Evolutionary conservation across 2,888 invertebrate species (phyloP).

Genomic region (Odontomyia ornata): DNA sequence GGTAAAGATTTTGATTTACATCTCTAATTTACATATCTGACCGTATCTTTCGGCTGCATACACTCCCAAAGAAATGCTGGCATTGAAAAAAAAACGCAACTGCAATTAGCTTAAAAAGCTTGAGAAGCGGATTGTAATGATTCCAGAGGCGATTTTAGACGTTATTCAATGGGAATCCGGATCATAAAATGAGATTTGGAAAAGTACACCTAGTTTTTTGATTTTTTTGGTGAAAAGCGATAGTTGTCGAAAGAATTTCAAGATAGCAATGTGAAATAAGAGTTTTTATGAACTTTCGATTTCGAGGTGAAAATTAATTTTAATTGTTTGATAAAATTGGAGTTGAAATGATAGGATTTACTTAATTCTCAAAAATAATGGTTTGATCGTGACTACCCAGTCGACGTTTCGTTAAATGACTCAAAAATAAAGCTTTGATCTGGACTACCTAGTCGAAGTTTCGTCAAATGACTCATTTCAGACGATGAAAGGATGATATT

Average conservation of each 20-base stretch:
- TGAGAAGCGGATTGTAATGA: background rate
- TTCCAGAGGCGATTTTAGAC: background rate
- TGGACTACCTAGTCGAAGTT: too few species aligned
- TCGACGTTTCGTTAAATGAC: too few species aligned
- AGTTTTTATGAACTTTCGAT: slow-evolving; percentile 2
- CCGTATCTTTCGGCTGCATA: background rate
- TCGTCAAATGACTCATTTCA: too few species aligned
- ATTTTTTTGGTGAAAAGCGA: too few species aligned
- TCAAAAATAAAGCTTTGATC: too few species aligned
- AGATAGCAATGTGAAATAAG: background rate
- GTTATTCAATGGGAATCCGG: background rate
- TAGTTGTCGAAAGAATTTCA: background rate
- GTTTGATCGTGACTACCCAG: too few species aligned
- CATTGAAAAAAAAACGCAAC: background rate
- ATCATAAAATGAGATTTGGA: too few species aligned
- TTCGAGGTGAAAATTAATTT: background rate
- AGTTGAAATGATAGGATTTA: too few species aligned
- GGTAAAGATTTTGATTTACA: background rate
- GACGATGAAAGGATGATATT: too few species aligned
- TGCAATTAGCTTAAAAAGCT: background rate
- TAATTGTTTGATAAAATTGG: too few species aligned
- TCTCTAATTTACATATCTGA: background rate
- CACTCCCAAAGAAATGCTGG: background rate
- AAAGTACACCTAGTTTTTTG: too few species aligned
- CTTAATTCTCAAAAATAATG: too few species aligned